Conservation (phyloP, 2,797 vertebrate genomes). For the Muscicapa striata region DNA sequence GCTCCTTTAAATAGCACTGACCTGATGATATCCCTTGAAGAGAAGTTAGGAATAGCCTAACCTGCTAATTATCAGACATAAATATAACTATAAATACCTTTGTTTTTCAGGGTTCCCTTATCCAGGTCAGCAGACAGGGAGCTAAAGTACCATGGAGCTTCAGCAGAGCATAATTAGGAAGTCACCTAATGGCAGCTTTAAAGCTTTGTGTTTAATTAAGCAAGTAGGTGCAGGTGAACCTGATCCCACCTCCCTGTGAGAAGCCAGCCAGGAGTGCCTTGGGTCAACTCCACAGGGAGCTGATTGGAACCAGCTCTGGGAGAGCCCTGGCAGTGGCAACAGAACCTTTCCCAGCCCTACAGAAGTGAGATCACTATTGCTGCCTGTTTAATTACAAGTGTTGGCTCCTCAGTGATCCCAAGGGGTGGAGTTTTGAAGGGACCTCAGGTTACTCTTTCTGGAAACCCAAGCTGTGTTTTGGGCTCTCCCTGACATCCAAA, state of each 20-base stretch:
- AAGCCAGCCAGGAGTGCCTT: not conserved
- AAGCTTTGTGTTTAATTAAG: not conserved
- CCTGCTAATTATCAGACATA: not conserved
- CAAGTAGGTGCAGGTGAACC: not conserved
- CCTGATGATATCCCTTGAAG: not conserved
- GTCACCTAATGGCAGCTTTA: not conserved
- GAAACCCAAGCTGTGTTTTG: not conserved
- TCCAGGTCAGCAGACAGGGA: not conserved
- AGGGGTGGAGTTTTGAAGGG: not conserved
- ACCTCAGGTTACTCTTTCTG: not conserved
- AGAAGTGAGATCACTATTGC: too few relatives aligned
- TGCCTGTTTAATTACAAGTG: not conserved
- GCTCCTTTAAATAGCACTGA: not conserved
- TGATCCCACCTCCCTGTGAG: not conserved
- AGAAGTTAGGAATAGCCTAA: not conserved
- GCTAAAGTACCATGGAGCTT: not conserved
- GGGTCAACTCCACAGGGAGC: not conserved
- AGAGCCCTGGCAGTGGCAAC: not conserved
- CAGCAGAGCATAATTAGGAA: not conserved
- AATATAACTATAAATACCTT: slow-evolving; percentile 44
- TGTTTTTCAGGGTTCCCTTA: not conserved
- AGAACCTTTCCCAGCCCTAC: not conserved
- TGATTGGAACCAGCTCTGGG: not conserved
- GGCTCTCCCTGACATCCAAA: not conserved
- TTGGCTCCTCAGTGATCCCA: not conserved